Conservation (phyloP, 2,797 vertebrate species). For the Dicrostonyx torquatus region DNA sequence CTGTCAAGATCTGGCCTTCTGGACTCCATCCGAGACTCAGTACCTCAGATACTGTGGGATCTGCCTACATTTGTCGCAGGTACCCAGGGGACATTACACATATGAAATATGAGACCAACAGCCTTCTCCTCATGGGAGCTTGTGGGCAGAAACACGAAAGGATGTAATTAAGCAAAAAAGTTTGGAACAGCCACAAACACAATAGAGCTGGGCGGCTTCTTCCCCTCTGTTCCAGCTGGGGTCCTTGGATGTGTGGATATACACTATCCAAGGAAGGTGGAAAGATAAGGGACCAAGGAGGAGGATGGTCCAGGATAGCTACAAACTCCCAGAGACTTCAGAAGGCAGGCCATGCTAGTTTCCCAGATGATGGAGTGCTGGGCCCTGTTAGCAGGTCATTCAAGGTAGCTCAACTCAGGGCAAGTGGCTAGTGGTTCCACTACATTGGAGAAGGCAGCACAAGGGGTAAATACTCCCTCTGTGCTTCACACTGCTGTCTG, state of each 20-base stretch:
- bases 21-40: background rate
- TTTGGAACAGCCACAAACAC: background rate
- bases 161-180: background rate
- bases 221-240: background rate
- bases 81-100: background rate
- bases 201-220: background rate
- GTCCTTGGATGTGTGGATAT: background rate
- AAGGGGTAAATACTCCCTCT: background rate
- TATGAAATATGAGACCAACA: background rate
- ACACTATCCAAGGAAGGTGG: background rate
- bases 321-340: background rate
- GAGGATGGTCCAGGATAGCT: background rate
- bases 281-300: background rate
- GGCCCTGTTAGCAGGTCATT: background rate
- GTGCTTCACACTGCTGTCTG: background rate
- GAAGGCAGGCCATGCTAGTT: background rate
- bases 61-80: background rate
- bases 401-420: rapidly evolving
- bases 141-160: background rate
- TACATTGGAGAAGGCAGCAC: background rate
- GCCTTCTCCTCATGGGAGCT: background rate
- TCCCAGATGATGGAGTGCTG: background rate
- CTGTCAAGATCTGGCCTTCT: background rate
- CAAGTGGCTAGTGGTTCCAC: rapidly evolving
- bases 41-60: background rate